Evolutionary conservation across 2,888 invertebrate genomes (phyloP).

Genomic region (Agrochola litura): DNA sequence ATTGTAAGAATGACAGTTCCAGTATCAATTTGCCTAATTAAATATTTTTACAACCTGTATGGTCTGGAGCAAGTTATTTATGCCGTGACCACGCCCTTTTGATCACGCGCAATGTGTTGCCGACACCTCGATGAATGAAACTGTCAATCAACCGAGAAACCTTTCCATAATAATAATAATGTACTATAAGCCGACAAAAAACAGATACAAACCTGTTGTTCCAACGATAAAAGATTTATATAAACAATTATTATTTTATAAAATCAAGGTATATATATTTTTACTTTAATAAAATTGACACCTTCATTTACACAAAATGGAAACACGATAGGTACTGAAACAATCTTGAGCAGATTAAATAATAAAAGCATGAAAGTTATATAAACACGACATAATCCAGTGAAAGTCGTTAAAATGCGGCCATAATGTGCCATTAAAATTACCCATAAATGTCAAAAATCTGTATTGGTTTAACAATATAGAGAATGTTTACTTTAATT

Average conservation of each 20-base stretch:
- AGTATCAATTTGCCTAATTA: conserved; percentile 51
- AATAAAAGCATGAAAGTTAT: conserved; percentile 2
- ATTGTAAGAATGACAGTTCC: conserved; percentile 12
- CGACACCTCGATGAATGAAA: conserved; percentile 72
- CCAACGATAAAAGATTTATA: conserved; percentile 34
- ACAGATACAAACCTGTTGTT: conserved; percentile 36
- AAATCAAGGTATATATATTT: conserved; percentile 4
- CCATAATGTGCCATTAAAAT: conserved; percentile 17
- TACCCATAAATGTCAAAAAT: conserved; percentile 47
- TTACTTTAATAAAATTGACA: conserved; percentile 1
- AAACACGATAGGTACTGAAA: not conserved
- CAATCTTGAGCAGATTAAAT: not conserved
- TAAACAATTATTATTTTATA: conserved; percentile 36
- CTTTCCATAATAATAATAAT: conserved; percentile 65
- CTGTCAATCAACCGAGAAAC: conserved; percentile 75
- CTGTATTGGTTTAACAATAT: conserved; percentile 47
- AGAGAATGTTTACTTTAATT: conserved; percentile 38
- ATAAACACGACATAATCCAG: conserved; percentile 31
- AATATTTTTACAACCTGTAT: conserved; percentile 55
- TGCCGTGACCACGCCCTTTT: conserved; percentile 63
- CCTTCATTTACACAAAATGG: not conserved
- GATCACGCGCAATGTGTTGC: conserved; percentile 43
- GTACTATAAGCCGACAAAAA: conserved; percentile 35
- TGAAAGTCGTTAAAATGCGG: conserved; percentile 29
- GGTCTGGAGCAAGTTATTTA: conserved; percentile 57